These are phyloP conservation scores for Steromphala cineraria DNA, from an alignment of 2,888 invertebrate species.

Conservation along the genomic window DNA sequence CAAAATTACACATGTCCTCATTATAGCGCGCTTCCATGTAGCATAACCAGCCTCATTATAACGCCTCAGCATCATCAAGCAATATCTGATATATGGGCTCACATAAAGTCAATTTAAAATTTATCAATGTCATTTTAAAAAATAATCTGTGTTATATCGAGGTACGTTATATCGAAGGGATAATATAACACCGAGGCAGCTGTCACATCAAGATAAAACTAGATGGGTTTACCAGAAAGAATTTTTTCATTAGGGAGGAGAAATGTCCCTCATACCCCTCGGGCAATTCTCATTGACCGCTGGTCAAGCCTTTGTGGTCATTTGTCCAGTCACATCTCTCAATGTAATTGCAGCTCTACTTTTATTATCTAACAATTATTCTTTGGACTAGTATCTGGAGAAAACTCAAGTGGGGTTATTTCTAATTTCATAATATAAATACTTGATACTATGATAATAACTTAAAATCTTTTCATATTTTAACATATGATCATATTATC, in stretches of 20 bases:
- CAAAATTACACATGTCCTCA: not conserved
- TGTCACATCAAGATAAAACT: not conserved
- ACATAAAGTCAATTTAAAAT: not conserved
- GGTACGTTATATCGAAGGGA: not conserved
- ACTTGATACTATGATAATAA: no score
- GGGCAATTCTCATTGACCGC: not conserved
- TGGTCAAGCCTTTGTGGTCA: no score
- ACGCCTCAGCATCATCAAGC: not conserved
- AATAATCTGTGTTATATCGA: not conserved
- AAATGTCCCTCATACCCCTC: not conserved
- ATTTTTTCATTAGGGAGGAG: not conserved
- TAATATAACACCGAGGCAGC: not conserved
- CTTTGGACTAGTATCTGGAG: no score
- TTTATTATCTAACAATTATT: no score
- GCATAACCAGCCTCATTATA: no score
- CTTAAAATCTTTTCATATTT: no score
- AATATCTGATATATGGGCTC: not conserved
- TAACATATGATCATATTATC: no score
- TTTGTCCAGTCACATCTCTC: no score
- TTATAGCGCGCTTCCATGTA: not conserved
- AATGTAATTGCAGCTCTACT: no score
- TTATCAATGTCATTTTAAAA: not conserved
- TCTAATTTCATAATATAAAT: no score
- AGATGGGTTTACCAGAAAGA: not conserved
- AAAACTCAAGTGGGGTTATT: no score